Evolutionary conservation across 2,113 vertebrate genomes (phyloP), one percentile per base, ranked within the genome.

Genomic region (Piprites chloris): DNA sequence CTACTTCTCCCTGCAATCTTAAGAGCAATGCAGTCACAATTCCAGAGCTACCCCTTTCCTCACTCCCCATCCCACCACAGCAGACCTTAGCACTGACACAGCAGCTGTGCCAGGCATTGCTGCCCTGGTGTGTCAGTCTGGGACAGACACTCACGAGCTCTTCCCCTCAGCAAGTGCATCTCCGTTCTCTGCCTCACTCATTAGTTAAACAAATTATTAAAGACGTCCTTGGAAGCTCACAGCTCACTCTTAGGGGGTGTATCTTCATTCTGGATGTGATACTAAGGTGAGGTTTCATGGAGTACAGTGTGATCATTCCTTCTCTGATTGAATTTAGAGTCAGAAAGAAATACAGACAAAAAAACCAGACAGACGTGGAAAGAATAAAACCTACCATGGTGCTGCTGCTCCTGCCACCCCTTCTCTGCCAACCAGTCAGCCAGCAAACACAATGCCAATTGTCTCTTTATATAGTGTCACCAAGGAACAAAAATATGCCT

Each of bases 381-480:
- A 87, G 87, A 94, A 68, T 44, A 32, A 85, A 95, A 90, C 97
- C 94, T 98, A 98, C 97, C 97, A 98, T 98, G 39, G 22, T 95
- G 90, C 73, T 95, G 93, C 80, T 94, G 91, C 56, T 95, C 53
- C 71, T 96, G 96, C 86, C 46, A 72, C 89, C 85, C 92, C 89
- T 93, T 78, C 90, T 96, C 91, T 94, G 94, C 91, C 95, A 95
- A 91, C 89, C 59, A 50, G 82, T 37, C 96, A 94, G 96, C 69
- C 90, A 95, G 91, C 85, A 79, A 67, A 93, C 84, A 68, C 82
- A 94, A 90, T 86, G 93, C 59, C 92, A 90, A 93, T 91, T 97
- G 95, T 95, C 71, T 78, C 96, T 97, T 97, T 98, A 97, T 97
- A 97, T 97, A 97, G 96, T 66, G 87, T 73, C 71, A 84, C 95